Base-by-base conservation (phyloP, 2,888 invertebrate species). In the Pecten maximus region DNA sequence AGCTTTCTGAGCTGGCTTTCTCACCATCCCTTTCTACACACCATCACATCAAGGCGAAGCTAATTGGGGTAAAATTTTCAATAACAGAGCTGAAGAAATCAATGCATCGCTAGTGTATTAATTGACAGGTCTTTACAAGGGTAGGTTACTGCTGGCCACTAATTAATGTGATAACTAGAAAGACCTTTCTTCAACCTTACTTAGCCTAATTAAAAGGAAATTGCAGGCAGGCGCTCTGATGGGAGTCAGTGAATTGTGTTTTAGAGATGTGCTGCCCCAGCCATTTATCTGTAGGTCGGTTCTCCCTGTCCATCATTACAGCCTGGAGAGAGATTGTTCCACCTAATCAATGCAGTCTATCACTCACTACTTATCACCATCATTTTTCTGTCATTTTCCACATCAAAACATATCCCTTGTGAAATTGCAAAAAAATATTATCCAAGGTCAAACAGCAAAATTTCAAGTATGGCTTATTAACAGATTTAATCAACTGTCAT, bases 201-300 rank as follows among this genome's bases (percentile, higher is more conserved):
- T 88, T 88, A 88, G 88, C 88, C 35, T 88, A 88, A 88, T 88
- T 88, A 88, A 88, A 88, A 88, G 88, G 88, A 88, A 88, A 88
- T 88, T 88, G 88, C 44, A 88, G 74, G 35, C 74, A 74, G 60
- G 74, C 74, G 2, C 74, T 28, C 12, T 74, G 74, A 74, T 74
- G 74, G 74, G 74, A 74, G 74, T 28, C 74, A 15, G 35, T 74
- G 74, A 74, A 74, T 74, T 74, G 74, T 35, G 16, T 74, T 74
- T 74, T 74, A 74, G 74, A 74, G 74, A 74, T 74, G 74, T 74
- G 74, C 74, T 74, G 35, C 35, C 74, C 35, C 8, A 15, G 10
- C 74, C 74, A 74, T 74, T 74, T 74, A 74, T 74, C 28, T 74
- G 28, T 28, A 1, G 15, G 74, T 74, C 35, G 28, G 6, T 74